phyloP scores from a whole-genome alignment of 2,113 vertebrate species.

The Chitala chitala region DNA sequence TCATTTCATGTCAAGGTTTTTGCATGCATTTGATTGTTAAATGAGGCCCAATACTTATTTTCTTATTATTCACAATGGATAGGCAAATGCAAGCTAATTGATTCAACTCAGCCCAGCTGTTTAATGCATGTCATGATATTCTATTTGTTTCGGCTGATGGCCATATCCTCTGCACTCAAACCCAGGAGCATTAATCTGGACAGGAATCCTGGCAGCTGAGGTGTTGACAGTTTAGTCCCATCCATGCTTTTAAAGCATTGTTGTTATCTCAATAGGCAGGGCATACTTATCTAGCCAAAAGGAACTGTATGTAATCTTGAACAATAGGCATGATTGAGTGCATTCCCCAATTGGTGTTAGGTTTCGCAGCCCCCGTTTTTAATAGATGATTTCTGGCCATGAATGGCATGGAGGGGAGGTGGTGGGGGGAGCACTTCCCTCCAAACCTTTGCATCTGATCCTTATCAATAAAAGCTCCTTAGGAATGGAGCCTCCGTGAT shows the following conservation, averaged over 20 bases:
- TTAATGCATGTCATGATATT: neutral
- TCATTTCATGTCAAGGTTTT: neutral
- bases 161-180: constrained; percentile 16
- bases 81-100: constrained; percentile 9
- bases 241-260: constrained; percentile 56
- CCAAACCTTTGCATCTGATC: constrained; percentile 41
- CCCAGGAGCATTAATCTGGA: constrained; percentile 39
- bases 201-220: constrained; percentile 39
- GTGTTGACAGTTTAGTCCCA: constrained; percentile 57
- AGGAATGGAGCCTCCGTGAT: constrained; percentile 44
- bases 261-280: constrained; percentile 60
- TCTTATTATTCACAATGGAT: constrained; percentile 13
- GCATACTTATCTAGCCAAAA: constrained; percentile 61
- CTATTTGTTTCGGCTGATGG: neutral
- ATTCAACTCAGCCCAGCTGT: neutral
- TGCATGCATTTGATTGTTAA: constrained; percentile 13
- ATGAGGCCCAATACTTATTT: constrained; percentile 1
- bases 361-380: constrained; percentile 58
- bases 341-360: constrained; percentile 65
- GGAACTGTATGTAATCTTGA: constrained; percentile 71
- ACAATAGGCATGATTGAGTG: constrained; percentile 71
- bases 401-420: neutral
- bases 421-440: neutral
- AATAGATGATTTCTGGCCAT: constrained; percentile 60
- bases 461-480: constrained; percentile 43